Evolutionary conservation across 1,140 invertebrate genomes (phyloP).

Genomic region (Meloidogyne floridensis): DNA sequence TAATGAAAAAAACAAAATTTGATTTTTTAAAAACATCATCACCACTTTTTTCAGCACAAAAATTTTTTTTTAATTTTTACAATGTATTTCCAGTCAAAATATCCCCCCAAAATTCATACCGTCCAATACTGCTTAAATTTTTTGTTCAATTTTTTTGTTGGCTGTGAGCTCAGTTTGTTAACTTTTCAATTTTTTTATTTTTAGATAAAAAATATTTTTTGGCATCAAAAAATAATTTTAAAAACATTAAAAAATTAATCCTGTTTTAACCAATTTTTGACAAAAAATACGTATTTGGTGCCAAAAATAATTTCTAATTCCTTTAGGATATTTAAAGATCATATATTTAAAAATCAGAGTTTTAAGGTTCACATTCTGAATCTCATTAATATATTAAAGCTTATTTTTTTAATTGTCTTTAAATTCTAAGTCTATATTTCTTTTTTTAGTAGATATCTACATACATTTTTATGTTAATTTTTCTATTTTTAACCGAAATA

Average conservation of each 20-base stretch:
- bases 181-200: background rate
- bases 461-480: background rate
- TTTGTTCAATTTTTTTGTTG: background rate
- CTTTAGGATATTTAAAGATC: background rate
- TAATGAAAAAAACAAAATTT: background rate
- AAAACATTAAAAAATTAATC: too few species aligned
- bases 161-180: background rate
- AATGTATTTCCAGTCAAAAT: conserved; percentile 1
- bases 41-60: background rate
- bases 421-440: background rate
- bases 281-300: too few species aligned
- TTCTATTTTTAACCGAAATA: too few species aligned
- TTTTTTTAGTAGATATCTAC: background rate
- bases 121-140: background rate
- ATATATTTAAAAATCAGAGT: background rate
- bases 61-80: background rate
- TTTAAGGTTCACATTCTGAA: background rate
- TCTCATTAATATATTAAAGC: background rate
- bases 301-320: background rate
- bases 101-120: background rate
- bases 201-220: background rate
- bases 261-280: too few species aligned
- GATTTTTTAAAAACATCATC: background rate
- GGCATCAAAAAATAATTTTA: too few species aligned
- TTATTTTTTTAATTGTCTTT: background rate